Conservation (phyloP, 2,888 invertebrate species). For the Latrodectus hesperus region DNA sequence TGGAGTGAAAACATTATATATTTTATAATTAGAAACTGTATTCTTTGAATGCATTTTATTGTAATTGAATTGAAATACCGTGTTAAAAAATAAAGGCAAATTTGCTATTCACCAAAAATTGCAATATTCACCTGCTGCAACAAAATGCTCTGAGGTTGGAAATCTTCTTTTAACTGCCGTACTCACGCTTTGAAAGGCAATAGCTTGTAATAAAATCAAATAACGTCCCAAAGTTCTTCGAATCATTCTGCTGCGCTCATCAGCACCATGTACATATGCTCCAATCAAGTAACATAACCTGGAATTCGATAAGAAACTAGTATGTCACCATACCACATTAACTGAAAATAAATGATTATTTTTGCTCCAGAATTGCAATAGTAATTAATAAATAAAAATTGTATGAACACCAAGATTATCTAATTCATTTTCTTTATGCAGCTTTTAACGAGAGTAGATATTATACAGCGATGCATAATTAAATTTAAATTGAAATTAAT, state of each 20-base stretch:
- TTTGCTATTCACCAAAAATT: neutral
- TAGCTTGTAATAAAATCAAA: slow-evolving; percentile 73
- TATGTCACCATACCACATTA: neutral
- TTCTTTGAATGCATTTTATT: no score
- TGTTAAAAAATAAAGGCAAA: no score
- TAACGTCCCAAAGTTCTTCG: slow-evolving; percentile 75
- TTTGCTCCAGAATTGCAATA: no score
- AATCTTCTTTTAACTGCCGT: slow-evolving; percentile 76
- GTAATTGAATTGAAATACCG: no score
- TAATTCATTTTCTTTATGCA: no score
- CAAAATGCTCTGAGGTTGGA: slow-evolving; percentile 76
- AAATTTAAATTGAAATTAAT: no score
- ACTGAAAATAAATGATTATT: neutral
- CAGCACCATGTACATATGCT: slow-evolving; percentile 72
- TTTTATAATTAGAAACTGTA: no score
- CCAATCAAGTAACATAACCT: slow-evolving; percentile 59
- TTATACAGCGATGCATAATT: no score
- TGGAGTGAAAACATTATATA: no score
- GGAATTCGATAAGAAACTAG: neutral
- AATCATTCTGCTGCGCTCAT: slow-evolving; percentile 74
- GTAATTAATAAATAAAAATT: no score
- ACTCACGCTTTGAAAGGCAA: slow-evolving; percentile 71
- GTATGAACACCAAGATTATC: no score
- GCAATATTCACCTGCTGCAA: slow-evolving; percentile 74
- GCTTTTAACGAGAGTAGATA: no score